Evolutionary conservation across 2,888 invertebrate species (phyloP).

Genomic region (Chalcosyrphus nemorum): DNA sequence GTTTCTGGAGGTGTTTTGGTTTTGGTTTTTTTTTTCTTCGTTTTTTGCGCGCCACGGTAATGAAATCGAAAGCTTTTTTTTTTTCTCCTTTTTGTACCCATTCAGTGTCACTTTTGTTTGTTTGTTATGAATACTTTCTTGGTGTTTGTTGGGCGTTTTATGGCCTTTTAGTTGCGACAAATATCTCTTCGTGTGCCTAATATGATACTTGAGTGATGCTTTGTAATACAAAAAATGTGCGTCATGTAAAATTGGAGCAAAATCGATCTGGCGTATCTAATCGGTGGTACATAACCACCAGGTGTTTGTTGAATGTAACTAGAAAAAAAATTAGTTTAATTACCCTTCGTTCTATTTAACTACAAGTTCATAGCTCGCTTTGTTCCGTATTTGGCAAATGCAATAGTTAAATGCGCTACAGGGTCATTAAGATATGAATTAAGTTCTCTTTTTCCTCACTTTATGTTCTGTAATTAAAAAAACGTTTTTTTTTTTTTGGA

Average conservation of each 20-base stretch:
- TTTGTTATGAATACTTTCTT: constrained; percentile 1
- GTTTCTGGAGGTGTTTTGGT: constrained; percentile 22
- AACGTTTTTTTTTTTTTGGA: constrained; percentile 12
- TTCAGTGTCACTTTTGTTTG: constrained; percentile 31
- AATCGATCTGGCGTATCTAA: not conserved
- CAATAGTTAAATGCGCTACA: constrained; percentile 11
- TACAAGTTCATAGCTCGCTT: not conserved
- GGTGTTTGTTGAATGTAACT: no score
- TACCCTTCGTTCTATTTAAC: constrained; percentile 1
- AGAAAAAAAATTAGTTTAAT: not conserved
- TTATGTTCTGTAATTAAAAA: constrained; percentile 55
- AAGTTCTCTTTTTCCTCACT: constrained; percentile 2
- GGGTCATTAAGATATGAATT: not conserved
- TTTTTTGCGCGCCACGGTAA: constrained; percentile 17
- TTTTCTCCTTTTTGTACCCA: not conserved
- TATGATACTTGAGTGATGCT: not conserved
- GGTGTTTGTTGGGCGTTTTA: constrained; percentile 5
- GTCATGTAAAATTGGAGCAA: constrained; percentile 7
- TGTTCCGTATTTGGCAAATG: not conserved
- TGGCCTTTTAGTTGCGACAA: not conserved
- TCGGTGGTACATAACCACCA: no score
- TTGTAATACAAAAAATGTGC: not conserved
- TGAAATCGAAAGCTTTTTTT: constrained; percentile 60
- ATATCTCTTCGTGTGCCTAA: not conserved
- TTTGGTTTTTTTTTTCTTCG: not conserved